A percentile compares a stretch with the other conserved stretches of the same genome.
These are phyloP conservation scores for Cyanistes caeruleus DNA, from an alignment of 2,113 vertebrate genomes.

Conservation along the genomic window DNA sequence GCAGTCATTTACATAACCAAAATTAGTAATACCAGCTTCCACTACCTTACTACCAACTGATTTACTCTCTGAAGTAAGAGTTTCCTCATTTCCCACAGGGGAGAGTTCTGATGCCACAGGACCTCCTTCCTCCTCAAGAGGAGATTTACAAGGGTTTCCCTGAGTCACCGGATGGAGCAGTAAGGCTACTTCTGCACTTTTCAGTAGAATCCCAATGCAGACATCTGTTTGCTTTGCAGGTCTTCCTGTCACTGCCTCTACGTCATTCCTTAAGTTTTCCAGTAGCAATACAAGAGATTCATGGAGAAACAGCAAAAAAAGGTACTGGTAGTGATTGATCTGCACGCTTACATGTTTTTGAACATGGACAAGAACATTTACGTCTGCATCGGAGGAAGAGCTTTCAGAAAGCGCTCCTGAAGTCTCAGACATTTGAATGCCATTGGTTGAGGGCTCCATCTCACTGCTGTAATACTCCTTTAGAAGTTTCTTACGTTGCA, in stretches of 20 bases:
- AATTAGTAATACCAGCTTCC: conserved; percentile 37
- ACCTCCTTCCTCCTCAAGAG: conserved; percentile 73
- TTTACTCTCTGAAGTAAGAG: conserved; percentile 74
- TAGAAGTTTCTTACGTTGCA: conserved; percentile 88
- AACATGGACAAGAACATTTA: conserved; percentile 88
- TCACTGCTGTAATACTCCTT: conserved; percentile 91
- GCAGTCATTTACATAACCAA: conserved; percentile 60
- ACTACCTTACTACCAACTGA: background rate
- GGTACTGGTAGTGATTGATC: conserved; percentile 93
- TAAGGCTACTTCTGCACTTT: conserved; percentile 91
- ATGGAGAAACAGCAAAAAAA: conserved; percentile 90
- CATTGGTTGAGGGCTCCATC: conserved; percentile 66
- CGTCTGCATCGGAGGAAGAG: conserved; percentile 78
- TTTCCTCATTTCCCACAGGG: conserved; percentile 80
- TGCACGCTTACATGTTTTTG: conserved; percentile 91
- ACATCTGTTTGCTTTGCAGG: conserved; percentile 75
- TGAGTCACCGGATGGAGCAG: conserved; percentile 86
- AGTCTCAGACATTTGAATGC: conserved; percentile 78
- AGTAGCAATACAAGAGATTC: conserved; percentile 88
- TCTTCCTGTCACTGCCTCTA: conserved; percentile 84
- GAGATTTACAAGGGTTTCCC: conserved; percentile 66
- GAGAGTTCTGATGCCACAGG: conserved; percentile 79
- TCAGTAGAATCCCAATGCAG: conserved; percentile 89
- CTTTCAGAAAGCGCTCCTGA: conserved; percentile 53
- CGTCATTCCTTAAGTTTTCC: conserved; percentile 88